These are phyloP conservation scores for Ceratosolen fusciceps DNA, from an alignment of 1,140 invertebrate genomes.

Conservation along the genomic window DNA sequence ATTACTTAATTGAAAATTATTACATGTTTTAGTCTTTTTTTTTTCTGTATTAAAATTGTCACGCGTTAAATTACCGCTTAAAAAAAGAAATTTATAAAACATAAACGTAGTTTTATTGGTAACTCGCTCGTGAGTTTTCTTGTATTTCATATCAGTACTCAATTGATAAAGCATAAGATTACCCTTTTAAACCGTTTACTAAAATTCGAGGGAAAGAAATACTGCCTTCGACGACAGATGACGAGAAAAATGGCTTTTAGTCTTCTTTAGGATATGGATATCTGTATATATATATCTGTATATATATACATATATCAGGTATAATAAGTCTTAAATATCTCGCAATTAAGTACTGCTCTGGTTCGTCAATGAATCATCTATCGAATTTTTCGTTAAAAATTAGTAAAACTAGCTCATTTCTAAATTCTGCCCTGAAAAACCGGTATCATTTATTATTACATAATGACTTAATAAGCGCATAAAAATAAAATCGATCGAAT, in stretches of 20 bases:
- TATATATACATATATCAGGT: constrained; percentile 42
- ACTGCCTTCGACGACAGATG: background rate
- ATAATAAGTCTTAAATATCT: constrained; percentile 43
- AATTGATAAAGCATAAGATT: constrained; percentile 2
- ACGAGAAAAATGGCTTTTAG: constrained; percentile 22
- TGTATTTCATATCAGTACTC: constrained; percentile 7
- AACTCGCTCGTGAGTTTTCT: constrained; percentile 7
- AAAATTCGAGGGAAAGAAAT: constrained; percentile 4
- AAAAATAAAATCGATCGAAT: no score
- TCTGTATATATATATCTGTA: no score
- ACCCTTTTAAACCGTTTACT: background rate
- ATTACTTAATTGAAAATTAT: constrained; percentile 15
- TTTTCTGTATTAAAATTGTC: constrained; percentile 5
- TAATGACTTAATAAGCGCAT: no score
- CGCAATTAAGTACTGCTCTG: constrained; percentile 39
- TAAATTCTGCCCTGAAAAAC: no score
- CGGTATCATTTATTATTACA: no score
- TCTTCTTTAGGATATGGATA: constrained; percentile 27
- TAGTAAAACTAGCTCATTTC: constrained; percentile 4
- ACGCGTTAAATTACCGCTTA: constrained; percentile 6
- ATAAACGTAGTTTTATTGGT: background rate
- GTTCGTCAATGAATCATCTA: constrained; percentile 36
- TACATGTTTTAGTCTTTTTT: background rate
- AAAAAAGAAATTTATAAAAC: constrained; percentile 12
- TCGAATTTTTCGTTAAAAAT: constrained; percentile 41